Evolutionary conservation across 2,113 vertebrate species (phyloP).

Genomic region (Equus przewalskii): DNA sequence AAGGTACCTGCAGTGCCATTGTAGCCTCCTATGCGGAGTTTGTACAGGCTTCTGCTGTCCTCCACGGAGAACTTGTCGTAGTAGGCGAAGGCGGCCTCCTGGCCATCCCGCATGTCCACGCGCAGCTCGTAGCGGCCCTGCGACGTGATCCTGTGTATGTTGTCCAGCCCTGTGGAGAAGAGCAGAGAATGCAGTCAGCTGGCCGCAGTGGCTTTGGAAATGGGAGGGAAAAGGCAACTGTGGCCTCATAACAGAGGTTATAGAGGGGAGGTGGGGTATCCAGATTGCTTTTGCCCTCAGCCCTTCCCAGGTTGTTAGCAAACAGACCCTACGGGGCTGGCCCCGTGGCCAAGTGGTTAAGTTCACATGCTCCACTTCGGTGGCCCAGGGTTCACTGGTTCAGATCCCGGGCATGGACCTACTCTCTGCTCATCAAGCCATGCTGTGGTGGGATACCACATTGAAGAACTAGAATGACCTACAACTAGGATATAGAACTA

Average conservation of each 20-base stretch:
- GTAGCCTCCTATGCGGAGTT: constrained; percentile 96
- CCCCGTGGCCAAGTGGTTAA: too few relatives aligned
- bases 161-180: constrained; percentile 93
- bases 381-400: too few relatives aligned
- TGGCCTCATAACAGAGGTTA: neutral
- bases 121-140: constrained; percentile 97
- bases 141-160: constrained; percentile 94
- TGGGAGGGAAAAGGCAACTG: neutral
- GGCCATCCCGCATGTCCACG: constrained; percentile 96
- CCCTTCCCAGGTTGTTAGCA: neutral
- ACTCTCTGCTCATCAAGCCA: too few relatives aligned
- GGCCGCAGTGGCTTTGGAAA: neutral
- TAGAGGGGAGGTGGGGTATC: neutral
- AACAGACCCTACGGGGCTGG: neutral
- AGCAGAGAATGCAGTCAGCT: neutral
- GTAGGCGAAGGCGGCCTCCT: constrained; percentile 93
- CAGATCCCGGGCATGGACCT: too few relatives aligned
- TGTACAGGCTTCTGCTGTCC: constrained; percentile 94
- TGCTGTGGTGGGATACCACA: too few relatives aligned
- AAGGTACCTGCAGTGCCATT: constrained; percentile 95
- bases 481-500: too few relatives aligned
- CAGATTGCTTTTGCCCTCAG: too few relatives aligned
- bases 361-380: too few relatives aligned
- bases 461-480: too few relatives aligned
- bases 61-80: constrained; percentile 96